Evolutionary conservation across 2,797 vertebrate genomes (phyloP), one percentile per base, ranked within the genome.

Genomic region (Lutjanus campechanus): DNA sequence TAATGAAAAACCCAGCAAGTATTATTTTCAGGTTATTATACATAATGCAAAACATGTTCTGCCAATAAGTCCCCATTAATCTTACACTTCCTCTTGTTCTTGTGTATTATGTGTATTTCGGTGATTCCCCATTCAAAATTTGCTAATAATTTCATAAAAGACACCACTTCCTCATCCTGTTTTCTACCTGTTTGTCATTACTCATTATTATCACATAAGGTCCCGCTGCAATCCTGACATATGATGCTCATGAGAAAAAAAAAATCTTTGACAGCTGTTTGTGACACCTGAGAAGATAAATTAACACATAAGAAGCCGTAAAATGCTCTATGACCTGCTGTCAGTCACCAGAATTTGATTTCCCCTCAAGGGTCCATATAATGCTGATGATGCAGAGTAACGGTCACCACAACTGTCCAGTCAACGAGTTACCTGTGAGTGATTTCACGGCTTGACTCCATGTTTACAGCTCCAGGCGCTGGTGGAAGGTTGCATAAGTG

Each of bases 361-460:
- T 60, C 47, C 43, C n/a, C 15, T 3, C 8, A 3, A 36, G 25
- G 54, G 15, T 54, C 15, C 12, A 15, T 47, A 25, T 8, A 29
- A 50, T 75, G 11, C 68, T 16, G 61, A 43, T 55, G 62, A 60
- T 44, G n/a, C 54, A 60, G 49, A 19, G 12, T 50, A 50, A 53
- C 59, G 53, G 47, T 20, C 61, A 73, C 22, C 20, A 25, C 50
- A 75, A 65, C 54, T 66, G 51, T 49, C 50, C 12, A 17, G 11
- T 58, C 16, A 69, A 36, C 50, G 43, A 68, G 50, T 41, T 68
- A 19, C 60, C 60, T 60, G 55, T 71, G 47, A 55, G 61, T 36
- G 29, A 36, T 36, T 36, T 36, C 29, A 36, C 3, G 29, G 29
- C 29, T 36, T 36, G 29, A 13, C n/a, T 16, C 12, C 9, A 41